Conservation (phyloP, 2,113 vertebrate species). For the Acanthisitta chloris region DNA sequence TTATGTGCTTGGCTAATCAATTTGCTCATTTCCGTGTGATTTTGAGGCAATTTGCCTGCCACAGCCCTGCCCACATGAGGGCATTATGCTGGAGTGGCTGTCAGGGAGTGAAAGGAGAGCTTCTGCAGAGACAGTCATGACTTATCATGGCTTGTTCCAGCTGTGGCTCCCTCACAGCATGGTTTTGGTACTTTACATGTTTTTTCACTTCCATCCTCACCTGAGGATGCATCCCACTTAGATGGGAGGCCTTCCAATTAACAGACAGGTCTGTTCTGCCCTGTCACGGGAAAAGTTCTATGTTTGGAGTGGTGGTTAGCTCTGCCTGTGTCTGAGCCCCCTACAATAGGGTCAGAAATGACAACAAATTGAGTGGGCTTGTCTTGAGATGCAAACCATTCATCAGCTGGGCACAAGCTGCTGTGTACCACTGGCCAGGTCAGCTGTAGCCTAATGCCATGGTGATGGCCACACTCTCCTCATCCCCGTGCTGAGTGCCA, state of each 20-base stretch:
- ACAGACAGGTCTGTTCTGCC: background rate
- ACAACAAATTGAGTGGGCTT: background rate
- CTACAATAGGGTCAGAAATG: background rate
- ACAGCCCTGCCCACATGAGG: accelerated
- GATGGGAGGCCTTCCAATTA: background rate
- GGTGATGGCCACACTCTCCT: background rate
- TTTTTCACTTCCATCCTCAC: background rate
- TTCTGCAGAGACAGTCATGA: background rate
- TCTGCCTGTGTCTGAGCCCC: background rate
- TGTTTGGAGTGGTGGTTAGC: background rate
- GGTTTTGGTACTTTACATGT: background rate
- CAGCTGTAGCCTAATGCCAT: background rate
- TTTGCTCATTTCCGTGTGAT: background rate
- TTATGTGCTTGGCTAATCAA: background rate
- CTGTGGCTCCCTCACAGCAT: background rate
- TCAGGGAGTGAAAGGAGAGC: background rate
- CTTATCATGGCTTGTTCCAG: background rate
- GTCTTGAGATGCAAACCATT: background rate
- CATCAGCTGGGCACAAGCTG: background rate
- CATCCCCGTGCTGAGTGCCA: background rate
- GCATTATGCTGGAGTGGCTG: background rate
- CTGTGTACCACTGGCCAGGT: no score
- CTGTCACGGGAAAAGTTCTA: background rate
- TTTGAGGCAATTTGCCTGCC: background rate
- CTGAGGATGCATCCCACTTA: background rate